phyloP scores from a whole-genome alignment of 30 jellyfish, hydroid and myxozoan species.

The Aurelia coerulea region DNA sequence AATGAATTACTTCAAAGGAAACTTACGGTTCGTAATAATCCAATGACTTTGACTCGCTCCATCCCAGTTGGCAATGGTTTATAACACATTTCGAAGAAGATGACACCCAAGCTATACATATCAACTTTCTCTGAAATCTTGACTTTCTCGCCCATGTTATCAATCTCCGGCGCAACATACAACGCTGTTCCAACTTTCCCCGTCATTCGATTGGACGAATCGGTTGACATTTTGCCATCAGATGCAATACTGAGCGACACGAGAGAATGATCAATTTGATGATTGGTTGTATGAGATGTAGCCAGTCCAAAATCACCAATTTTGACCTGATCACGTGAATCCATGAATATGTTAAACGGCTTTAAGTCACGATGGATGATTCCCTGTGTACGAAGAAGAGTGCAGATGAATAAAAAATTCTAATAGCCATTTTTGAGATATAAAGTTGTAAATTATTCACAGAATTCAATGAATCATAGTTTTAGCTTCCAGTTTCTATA shows the following conservation, averaged over 20 bases:
- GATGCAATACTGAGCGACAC: conserved; percentile 25
- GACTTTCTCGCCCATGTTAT: conserved; percentile 47
- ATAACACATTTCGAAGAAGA: conserved; percentile 93
- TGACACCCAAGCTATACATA: conserved; percentile 90
- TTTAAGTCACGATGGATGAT: conserved; percentile 96
- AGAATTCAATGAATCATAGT: too few species aligned
- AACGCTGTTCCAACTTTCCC: conserved; percentile 97
- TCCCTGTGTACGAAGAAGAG: conserved; percentile 50
- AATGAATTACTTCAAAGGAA: neutral
- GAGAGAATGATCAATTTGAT: conserved; percentile 30
- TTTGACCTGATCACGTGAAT: conserved; percentile 88
- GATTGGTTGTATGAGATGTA: conserved; percentile 78
- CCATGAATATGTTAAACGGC: conserved; percentile 93
- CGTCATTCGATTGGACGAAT: conserved; percentile 80
- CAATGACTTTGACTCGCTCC: conserved; percentile 87
- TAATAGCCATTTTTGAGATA: too few species aligned
- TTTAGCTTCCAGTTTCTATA: too few species aligned
- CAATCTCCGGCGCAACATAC: conserved; percentile 97
- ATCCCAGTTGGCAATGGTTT: conserved; percentile 86
- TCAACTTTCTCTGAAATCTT: conserved; percentile 89
- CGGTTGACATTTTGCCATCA: conserved; percentile 56
- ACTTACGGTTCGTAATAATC: conserved; percentile 73
- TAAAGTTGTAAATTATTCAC: too few species aligned
- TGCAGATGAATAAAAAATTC: too few species aligned
- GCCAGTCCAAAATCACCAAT: conserved; percentile 98